Evolutionary conservation across 2,113 vertebrate species (phyloP).

Genomic region (Peucedramus taeniatus): DNA sequence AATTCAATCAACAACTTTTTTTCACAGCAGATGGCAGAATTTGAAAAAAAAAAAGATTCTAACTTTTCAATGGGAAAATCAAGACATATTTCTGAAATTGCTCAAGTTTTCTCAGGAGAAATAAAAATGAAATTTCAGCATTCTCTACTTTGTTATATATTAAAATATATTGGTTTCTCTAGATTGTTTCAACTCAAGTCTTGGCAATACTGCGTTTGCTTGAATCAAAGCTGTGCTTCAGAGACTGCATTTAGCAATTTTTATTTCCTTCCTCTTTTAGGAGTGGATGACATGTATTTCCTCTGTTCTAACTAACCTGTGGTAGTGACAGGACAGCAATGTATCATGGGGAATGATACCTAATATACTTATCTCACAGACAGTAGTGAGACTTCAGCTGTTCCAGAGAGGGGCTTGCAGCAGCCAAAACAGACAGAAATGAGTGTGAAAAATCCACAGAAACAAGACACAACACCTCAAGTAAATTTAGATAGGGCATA

Average conservation of each 20-base stretch:
- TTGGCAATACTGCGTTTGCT: neutral
- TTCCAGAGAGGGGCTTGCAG: neutral
- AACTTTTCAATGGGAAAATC: neutral
- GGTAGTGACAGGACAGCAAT: neutral
- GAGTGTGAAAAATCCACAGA: neutral
- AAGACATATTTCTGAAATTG: neutral
- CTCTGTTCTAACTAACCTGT: neutral
- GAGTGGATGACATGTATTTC: neutral
- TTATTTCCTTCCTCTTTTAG: neutral
- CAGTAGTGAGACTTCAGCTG: neutral
- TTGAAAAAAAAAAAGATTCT: neutral
- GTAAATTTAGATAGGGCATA: neutral
- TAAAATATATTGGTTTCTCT: neutral
- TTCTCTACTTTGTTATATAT: neutral
- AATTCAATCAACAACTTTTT: neutral
- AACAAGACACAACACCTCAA: neutral
- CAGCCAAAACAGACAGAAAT: neutral
- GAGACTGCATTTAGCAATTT: neutral
- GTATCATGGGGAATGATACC: neutral
- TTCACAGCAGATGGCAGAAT: neutral
- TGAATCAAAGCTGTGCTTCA: neutral
- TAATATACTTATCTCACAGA: neutral
- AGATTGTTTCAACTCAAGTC: neutral
- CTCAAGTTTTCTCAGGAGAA: neutral
- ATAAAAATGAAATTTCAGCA: neutral